Evolutionary conservation across 2,888 invertebrate species (phyloP).

Genomic region (Aphidius colemani): DNA sequence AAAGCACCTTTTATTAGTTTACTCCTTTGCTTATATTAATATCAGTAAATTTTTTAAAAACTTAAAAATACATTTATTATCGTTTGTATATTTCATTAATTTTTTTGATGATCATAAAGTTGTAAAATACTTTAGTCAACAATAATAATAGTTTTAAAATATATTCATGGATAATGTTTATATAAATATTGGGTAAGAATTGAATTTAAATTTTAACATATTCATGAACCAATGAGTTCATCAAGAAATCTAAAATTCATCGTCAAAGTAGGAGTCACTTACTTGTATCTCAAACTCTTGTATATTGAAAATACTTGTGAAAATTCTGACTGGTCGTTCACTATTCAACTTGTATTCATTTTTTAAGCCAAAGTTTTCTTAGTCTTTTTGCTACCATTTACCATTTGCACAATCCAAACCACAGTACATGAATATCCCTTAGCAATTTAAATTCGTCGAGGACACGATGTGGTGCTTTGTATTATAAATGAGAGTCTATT

Average conservation of each 20-base stretch:
- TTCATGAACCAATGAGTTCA: no score
- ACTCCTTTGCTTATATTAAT: not conserved
- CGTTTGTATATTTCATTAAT: not conserved
- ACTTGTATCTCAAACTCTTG: not conserved
- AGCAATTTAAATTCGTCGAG: constrained; percentile 39
- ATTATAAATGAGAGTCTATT: constrained; percentile 41
- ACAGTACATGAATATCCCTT: constrained; percentile 13
- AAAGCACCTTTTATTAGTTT: constrained; percentile 3
- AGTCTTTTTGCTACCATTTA: constrained; percentile 32
- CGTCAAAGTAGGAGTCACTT: no score
- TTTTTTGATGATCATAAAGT: no score
- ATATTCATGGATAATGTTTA: not conserved
- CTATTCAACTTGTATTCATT: constrained; percentile 17
- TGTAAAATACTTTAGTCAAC: not conserved
- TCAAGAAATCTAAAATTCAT: no score
- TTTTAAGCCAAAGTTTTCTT: constrained; percentile 9
- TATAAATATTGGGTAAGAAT: constrained; percentile 5
- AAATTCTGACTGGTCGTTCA: constrained; percentile 23
- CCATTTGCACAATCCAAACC: constrained; percentile 27
- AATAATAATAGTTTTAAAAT: not conserved
- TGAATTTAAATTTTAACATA: no score
- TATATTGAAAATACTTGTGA: constrained; percentile 11
- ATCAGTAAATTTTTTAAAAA: constrained; percentile 2
- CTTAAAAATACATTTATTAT: no score
- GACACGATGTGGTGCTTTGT: constrained; percentile 32